These are phyloP conservation scores for Phasianus colchicus DNA, from an alignment of 2,113 vertebrate species.

Conservation along the genomic window DNA sequence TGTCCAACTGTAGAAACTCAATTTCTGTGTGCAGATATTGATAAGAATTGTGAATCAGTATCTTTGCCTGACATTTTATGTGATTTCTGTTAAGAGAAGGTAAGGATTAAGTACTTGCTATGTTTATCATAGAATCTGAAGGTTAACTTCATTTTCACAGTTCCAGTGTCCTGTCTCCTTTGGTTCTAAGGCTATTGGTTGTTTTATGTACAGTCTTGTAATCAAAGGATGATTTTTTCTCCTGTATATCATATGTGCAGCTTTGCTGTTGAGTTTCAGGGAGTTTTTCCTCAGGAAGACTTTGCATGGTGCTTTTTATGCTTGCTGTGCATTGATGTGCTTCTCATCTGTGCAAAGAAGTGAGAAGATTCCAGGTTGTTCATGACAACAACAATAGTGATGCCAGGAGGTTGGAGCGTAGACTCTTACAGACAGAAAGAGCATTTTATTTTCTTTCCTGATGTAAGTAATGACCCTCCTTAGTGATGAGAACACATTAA, in stretches of 20 bases:
- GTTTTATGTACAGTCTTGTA: background rate
- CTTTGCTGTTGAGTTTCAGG: background rate
- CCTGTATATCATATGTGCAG: background rate
- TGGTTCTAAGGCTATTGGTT: background rate
- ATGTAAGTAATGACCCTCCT: background rate
- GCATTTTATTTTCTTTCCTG: background rate
- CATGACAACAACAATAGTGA: background rate
- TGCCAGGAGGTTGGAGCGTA: background rate
- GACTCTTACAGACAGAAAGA: background rate
- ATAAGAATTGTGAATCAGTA: background rate
- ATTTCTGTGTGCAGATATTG: background rate
- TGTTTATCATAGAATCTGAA: background rate
- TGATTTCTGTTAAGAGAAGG: background rate
- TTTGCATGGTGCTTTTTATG: background rate
- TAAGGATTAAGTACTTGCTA: background rate
- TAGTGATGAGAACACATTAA: background rate
- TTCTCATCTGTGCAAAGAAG: conserved; percentile 10
- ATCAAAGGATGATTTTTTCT: background rate
- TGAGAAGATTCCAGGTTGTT: background rate
- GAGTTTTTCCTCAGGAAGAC: background rate
- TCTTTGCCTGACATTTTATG: background rate
- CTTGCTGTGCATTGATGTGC: background rate
- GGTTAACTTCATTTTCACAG: background rate
- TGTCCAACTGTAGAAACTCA: background rate
- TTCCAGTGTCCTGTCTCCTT: background rate